Evolutionary conservation across 2,113 vertebrate species (phyloP), one percentile per base, ranked within the genome.

Genomic region (Ibidorhyncha struthersii): DNA sequence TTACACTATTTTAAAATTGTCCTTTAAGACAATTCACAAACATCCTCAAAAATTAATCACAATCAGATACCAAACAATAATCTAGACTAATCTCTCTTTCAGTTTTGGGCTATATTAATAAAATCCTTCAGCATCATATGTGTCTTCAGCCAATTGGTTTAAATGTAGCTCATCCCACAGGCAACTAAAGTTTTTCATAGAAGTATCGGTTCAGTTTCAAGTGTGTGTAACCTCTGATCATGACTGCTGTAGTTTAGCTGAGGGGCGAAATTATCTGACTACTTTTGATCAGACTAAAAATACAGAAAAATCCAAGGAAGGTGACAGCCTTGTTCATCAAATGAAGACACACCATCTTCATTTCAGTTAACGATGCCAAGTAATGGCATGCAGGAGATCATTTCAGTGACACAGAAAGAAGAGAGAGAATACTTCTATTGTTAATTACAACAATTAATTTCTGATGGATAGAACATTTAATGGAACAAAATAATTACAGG

Each of bases 391-490:
- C 38, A 82, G 55, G 84, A 89, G 94, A 97, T 95, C 82, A 88
- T 94, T 95, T 95, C 53, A 66, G 32, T 96, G 91, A 96, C 84
- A 96, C 0, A 50, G 65, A 94, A 67, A 89, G 86, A 92, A 86
- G 92, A 86, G 21, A 69, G 43, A 92, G 89, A 96, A 91, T 92
- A 79, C n/a, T 72, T 89, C 86, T 89, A 87, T 80, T 95, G 91
- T 95, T 96, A 95, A 96, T 96, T 88, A 91, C 74, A 87, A 96
- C 81, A 93, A 97, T 97, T 97, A 97, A 94, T 95, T 97, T 96
- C 85, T 97, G 93, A 91, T 94, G 29, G 84, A 49, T 91, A 70
- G 96, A 95, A 85, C 81, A 77, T 66, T 96, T 97, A 89, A 91
- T 89, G 84, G 94, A 93, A 95, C 80, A 92, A 96, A 97, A 93